Evolutionary conservation across 1,140 invertebrate species (phyloP).

Genomic region (Zaprionus ghesquierei): DNA sequence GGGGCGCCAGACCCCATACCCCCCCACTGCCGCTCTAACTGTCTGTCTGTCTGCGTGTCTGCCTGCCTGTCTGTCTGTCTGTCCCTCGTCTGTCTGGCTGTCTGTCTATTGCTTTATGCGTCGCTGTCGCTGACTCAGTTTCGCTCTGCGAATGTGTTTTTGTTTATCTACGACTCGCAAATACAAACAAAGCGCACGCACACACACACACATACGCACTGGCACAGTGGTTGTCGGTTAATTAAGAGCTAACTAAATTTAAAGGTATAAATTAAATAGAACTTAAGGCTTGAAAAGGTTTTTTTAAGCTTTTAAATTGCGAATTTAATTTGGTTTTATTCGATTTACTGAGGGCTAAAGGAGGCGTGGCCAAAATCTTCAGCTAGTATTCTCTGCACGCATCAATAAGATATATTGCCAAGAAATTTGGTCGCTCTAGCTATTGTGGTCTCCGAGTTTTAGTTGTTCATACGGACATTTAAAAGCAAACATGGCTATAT

Average conservation of each 20-base stretch:
- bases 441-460: too few species aligned
- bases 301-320: too few species aligned
- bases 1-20: neutral
- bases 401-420: too few species aligned
- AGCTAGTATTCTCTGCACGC: too few species aligned
- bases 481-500: too few species aligned
- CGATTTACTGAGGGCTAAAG: too few species aligned
- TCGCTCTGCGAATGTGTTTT: constrained; percentile 26
- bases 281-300: too few species aligned
- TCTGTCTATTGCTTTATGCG: constrained; percentile 5
- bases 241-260: neutral
- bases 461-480: too few species aligned
- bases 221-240: constrained; percentile 37
- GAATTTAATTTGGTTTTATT: too few species aligned
- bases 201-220: neutral
- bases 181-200: neutral
- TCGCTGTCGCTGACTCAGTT: constrained; percentile 18
- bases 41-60: neutral
- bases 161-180: constrained; percentile 41
- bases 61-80: neutral
- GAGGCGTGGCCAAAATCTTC: too few species aligned
- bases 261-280: too few species aligned
- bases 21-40: neutral
- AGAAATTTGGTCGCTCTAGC: too few species aligned
- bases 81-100: neutral